A percentile compares a stretch with the other conserved stretches of the same genome.
Evolutionary conservation across 2,888 invertebrate species (phyloP).

Genomic region (Euclidia mi): DNA sequence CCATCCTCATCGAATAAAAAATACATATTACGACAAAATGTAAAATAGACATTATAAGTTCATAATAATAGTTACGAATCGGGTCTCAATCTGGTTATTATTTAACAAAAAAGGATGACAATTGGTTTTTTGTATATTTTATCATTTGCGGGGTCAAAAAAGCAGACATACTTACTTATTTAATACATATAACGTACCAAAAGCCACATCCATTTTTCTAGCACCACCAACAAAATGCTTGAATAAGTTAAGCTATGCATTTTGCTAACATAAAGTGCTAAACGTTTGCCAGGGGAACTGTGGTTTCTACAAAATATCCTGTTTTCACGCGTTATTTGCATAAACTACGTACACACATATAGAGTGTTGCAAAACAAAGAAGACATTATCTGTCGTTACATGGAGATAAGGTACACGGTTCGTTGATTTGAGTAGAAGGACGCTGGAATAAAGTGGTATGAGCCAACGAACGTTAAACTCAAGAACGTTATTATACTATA

Average conservation of each 20-base stretch:
- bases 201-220: conserved; percentile 52
- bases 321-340: conserved; percentile 60
- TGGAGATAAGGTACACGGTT: conserved; percentile 27
- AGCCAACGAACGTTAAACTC: conserved; percentile 5
- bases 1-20: too few relatives aligned
- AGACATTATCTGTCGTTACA: conserved; percentile 19
- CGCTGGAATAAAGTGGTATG: background rate
- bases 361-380: conserved; percentile 38
- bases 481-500: background rate
- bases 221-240: too few relatives aligned
- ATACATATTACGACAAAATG: too few relatives aligned
- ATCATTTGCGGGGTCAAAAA: too few relatives aligned
- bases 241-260: too few relatives aligned
- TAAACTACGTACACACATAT: conserved; percentile 51
- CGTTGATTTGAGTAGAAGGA: conserved; percentile 34
- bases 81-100: too few relatives aligned
- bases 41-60: too few relatives aligned
- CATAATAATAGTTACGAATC: too few relatives aligned
- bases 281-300: conserved; percentile 55
- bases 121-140: too few relatives aligned
- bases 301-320: conserved; percentile 57
- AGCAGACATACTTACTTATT: too few relatives aligned
- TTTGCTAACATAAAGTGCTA: too few relatives aligned
- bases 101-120: too few relatives aligned
- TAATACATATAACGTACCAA: background rate